A percentile compares a stretch with the other conserved stretches of the same genome.
Conservation (phyloP, 1,140 invertebrate genomes). For the Drosophila kikkawai region DNA sequence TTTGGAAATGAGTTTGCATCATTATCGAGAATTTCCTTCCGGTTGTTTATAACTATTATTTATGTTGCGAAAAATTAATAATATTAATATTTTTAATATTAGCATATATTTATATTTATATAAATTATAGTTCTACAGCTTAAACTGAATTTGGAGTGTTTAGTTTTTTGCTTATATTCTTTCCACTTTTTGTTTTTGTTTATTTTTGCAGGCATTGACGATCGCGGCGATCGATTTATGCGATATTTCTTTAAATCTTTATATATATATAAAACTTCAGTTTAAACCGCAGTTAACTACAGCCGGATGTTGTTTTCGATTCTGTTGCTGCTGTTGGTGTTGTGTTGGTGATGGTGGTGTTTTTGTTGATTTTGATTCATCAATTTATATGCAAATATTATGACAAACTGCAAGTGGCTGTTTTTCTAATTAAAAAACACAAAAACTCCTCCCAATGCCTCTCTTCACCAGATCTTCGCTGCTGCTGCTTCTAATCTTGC, state of each 20-base stretch:
- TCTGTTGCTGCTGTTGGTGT: constrained; percentile 43
- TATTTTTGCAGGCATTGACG: constrained; percentile 37
- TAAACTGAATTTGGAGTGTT: constrained; percentile 83
- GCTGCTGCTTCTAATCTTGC: constrained; percentile 39
- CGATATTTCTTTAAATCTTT: constrained; percentile 62
- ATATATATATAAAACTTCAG: constrained; percentile 78
- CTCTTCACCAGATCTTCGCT: constrained; percentile 33
- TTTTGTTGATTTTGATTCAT: constrained; percentile 51
- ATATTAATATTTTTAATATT: constrained; percentile 83
- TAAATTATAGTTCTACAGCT: constrained; percentile 83
- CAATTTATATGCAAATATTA: constrained; percentile 69
- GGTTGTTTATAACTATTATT: constrained; percentile 75
- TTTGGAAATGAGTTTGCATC: constrained; percentile 30
- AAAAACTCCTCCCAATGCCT: constrained; percentile 53
- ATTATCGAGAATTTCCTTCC: constrained; percentile 32
- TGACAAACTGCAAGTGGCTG: constrained; percentile 70
- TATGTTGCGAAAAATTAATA: constrained; percentile 81
- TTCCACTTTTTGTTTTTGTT: constrained; percentile 10
- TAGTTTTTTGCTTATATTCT: constrained; percentile 61
- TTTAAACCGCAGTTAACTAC: constrained; percentile 83
- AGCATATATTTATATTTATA: constrained; percentile 82
- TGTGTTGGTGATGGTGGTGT: constrained; percentile 26
- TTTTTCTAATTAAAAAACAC: constrained; percentile 60
- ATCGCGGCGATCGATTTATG: constrained; percentile 47
- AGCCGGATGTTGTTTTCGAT: constrained; percentile 74